Evolutionary conservation across 2,797 vertebrate species (phyloP).

Genomic region (Poeciliopsis turneri): DNA sequence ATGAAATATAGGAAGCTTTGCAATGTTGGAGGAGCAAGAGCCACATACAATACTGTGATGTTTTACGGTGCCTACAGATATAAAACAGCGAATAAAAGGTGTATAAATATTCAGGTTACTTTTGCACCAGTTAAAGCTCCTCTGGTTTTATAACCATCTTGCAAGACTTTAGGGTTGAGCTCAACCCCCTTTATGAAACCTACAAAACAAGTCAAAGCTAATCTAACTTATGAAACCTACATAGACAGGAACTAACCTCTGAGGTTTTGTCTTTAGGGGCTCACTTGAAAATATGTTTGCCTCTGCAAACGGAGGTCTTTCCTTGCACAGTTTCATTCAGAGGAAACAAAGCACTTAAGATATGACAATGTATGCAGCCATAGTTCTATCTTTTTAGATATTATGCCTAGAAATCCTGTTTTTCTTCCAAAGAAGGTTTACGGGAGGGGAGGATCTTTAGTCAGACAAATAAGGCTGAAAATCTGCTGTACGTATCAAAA

Average conservation of each 20-base stretch:
- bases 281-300: conserved; percentile 26
- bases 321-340: conserved; percentile 69
- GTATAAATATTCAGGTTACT: background rate
- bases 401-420: conserved; percentile 47
- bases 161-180: conserved; percentile 8
- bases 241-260: background rate
- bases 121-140: background rate
- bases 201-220: conserved; percentile 10
- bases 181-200: conserved; percentile 9
- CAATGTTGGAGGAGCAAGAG: conserved; percentile 23
- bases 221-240: conserved; percentile 7
- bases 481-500: conserved; percentile 61
- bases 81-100: conserved; percentile 12
- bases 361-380: conserved; percentile 67
- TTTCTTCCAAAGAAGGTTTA: conserved; percentile 51
- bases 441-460: conserved; percentile 51
- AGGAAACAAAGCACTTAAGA: conserved; percentile 71
- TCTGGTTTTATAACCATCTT: background rate
- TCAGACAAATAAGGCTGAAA: conserved; percentile 46
- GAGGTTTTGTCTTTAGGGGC: conserved; percentile 29
- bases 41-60: conserved; percentile 34
- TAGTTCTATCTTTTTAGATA: conserved; percentile 53
- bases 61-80: conserved; percentile 50
- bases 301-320: conserved; percentile 20
- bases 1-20: background rate